Conservation (phyloP, 2,797 vertebrate genomes). For the Peromyscus eremicus region DNA sequence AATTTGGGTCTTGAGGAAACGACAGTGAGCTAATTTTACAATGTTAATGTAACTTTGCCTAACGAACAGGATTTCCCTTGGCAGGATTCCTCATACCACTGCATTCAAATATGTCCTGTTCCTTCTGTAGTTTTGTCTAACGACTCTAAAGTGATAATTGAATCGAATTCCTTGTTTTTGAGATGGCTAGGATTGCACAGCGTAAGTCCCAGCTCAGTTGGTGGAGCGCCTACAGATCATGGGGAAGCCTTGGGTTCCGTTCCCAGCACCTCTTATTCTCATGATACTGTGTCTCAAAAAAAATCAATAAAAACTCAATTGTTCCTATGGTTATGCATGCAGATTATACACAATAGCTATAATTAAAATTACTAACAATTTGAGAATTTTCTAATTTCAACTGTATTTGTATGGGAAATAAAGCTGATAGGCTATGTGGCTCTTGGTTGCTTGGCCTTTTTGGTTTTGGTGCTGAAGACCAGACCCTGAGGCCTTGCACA, state of each 20-base stretch:
- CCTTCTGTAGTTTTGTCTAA: neutral
- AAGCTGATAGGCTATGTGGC: neutral
- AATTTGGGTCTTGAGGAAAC: conserved; percentile 37
- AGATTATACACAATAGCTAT: conserved; percentile 24
- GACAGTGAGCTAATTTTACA: conserved; percentile 23
- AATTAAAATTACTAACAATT: conserved; percentile 45
- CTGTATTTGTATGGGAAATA: neutral
- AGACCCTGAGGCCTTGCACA: neutral
- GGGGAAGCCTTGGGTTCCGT: neutral
- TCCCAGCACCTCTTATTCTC: neutral
- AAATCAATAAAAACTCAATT: neutral
- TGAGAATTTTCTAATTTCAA: conserved; percentile 55
- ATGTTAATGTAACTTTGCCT: conserved; percentile 20
- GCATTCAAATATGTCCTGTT: neutral
- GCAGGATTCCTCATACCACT: neutral
- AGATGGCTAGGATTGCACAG: neutral
- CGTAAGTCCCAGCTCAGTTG: neutral
- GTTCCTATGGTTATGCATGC: conserved; percentile 4
- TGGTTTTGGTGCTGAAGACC: neutral
- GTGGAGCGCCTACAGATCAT: too few species aligned
- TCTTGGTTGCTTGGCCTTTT: neutral
- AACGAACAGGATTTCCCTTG: conserved; percentile 48
- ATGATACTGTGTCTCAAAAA: neutral
- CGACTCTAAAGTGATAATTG: neutral
- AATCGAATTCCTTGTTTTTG: conserved; percentile 13